Conservation (phyloP, 1,140 invertebrate species). For the Drosophila quadrilineata region DNA sequence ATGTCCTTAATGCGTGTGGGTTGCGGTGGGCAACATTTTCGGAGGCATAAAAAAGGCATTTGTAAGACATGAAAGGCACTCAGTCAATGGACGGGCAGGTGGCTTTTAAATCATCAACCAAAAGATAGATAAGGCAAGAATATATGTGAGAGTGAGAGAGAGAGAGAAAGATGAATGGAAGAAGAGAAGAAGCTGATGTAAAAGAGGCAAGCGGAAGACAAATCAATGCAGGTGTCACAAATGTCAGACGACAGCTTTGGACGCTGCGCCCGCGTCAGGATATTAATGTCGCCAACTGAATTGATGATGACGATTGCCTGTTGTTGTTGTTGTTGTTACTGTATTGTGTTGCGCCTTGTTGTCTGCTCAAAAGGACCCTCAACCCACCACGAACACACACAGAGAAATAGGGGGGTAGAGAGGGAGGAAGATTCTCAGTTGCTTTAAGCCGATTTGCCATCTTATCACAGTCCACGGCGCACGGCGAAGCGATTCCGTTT, state of each 20-base stretch:
- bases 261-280: constrained; percentile 35
- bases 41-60: constrained; percentile 74
- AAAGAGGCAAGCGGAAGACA: no score
- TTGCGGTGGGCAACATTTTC: constrained; percentile 66
- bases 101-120: constrained; percentile 13
- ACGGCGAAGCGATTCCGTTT: constrained; percentile 31
- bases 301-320: constrained; percentile 73
- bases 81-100: constrained; percentile 55
- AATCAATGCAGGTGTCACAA: constrained; percentile 80
- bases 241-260: constrained; percentile 76
- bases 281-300: constrained; percentile 79
- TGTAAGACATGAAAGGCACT: constrained; percentile 76
- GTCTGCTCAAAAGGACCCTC: neutral
- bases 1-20: no score
- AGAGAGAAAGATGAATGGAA: constrained; percentile 15
- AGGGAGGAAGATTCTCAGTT: neutral
- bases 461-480: constrained; percentile 61
- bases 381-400: no score
- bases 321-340: constrained; percentile 29
- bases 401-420: no score
- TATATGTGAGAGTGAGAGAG: constrained; percentile 3
- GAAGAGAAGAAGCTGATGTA: neutral
- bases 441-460: constrained; percentile 75
- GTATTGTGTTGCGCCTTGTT: constrained; percentile 14
- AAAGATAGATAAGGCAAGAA: neutral